A percentile compares a stretch with the other conserved stretches of the same genome.
Conservation (phyloP, 2,113 vertebrate genomes). For the Channa maculata region DNA sequence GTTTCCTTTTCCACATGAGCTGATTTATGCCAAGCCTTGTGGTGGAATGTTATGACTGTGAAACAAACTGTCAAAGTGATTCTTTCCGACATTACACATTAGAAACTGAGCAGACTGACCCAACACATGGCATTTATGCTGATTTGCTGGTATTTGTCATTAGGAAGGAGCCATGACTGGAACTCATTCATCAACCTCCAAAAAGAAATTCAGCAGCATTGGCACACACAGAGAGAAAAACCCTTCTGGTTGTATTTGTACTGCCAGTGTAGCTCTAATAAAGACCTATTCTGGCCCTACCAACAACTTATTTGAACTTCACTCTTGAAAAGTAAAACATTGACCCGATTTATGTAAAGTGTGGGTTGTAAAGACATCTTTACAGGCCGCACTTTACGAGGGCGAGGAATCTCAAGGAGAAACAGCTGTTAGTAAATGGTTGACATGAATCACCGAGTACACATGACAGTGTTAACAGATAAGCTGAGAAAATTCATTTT, state of each 20-base stretch:
- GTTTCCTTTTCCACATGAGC: neutral
- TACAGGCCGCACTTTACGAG: constrained; percentile 5
- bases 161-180: neutral
- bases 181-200: constrained; percentile 33
- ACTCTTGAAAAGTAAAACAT: constrained; percentile 53
- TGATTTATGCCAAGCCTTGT: neutral
- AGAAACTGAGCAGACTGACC: neutral
- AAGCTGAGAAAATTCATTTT: neutral
- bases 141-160: constrained; percentile 28
- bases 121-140: neutral
- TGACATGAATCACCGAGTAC: constrained; percentile 33
- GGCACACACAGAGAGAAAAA: neutral
- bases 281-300: neutral
- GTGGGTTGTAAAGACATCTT: constrained; percentile 42
- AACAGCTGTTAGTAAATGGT: constrained; percentile 61
- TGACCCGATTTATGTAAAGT: constrained; percentile 31
- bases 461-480: neutral
- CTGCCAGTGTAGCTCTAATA: neutral
- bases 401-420: constrained; percentile 12
- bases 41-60: neutral
- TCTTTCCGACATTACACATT: neutral
- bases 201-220: constrained; percentile 9
- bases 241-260: neutral
- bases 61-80: neutral
- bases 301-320: neutral